Evolutionary conservation across 1,140 invertebrate genomes (phyloP).

Genomic region (Temnothorax curvispinosus): DNA sequence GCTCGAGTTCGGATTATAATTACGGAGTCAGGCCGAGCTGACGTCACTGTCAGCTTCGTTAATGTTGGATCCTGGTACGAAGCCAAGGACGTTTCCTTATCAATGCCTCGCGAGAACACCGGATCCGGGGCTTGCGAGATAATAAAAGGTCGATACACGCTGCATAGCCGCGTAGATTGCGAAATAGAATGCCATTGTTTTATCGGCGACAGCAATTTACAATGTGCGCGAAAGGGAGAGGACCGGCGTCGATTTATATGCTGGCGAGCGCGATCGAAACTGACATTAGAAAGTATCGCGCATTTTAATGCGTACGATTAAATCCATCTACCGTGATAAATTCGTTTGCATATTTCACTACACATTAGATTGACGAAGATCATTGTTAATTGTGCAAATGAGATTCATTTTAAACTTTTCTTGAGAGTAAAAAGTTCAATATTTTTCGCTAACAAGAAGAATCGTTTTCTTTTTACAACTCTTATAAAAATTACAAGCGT

Average conservation of each 20-base stretch:
- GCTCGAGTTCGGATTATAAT: conserved; percentile 51
- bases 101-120: conserved; percentile 24
- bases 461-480: background rate
- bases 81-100: conserved; percentile 61
- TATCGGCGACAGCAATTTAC: background rate
- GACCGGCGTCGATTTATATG: conserved; percentile 23
- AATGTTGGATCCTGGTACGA: conserved; percentile 53
- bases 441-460: background rate
- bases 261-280: background rate
- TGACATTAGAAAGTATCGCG: conserved; percentile 40
- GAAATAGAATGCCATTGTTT: conserved; percentile 57
- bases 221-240: conserved; percentile 35
- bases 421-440: background rate
- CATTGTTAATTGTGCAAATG: background rate
- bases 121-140: background rate
- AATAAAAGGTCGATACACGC: conserved; percentile 25
- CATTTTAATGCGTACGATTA: background rate
- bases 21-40: conserved; percentile 38
- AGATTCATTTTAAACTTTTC: background rate
- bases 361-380: background rate
- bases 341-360: background rate
- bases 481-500: background rate
- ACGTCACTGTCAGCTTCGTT: conserved; percentile 48
- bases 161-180: background rate
- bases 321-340: background rate